Base-by-base conservation (phyloP, 1,140 invertebrate genomes). In the Ptiloglossa arizonensis region DNA sequence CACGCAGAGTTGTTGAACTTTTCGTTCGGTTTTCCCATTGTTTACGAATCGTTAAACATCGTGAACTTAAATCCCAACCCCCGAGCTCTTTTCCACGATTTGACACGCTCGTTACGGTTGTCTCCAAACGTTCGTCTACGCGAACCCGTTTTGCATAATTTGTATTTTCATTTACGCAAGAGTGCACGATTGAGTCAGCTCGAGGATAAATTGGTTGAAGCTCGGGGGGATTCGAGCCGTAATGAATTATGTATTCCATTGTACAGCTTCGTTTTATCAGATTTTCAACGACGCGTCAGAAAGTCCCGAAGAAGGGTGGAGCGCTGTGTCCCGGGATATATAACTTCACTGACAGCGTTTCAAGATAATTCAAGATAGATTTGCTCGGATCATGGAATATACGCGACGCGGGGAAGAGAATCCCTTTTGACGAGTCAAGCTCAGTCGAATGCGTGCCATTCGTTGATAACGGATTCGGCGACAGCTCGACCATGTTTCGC, bases 361-460 rank as follows among this genome's bases (percentile, higher is more conserved):
- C 68, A 69, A 84, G 82, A 85, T 85, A 85, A 84, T 84, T 81
- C 73, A 76, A 85, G 83, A 84, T 78, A 85, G 83, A 85, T 75
- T 74, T 69, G 82, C 64, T 81, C 67, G 83, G 83, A 84, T 85
- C 83, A 85, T 70, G 68, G 83, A 82, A 85, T 85, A 76, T 85
- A 81, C 52, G 78, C 71, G 57, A 63, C 60, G 83, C 41, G 57
- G 75, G 71, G 54, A 64, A 66, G 80, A 54, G 79, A 84, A 87
- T 87, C 85, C 79, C 85, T 87, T 87, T 87, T 86, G 85, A 87
- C 81, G 85, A 79, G 85, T 76, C 71, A 75, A 81, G 85, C 84
- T 73, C 72, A 83, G 85, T 86, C 84, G 85, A 87, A 86, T 86
- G 85, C 81, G 85, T 87, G 85, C 81, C 85, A 64, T 83, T 86